phyloP scores from a whole-genome alignment of 1,140 invertebrate genomes.

The Drosophila kurseongensis region DNA sequence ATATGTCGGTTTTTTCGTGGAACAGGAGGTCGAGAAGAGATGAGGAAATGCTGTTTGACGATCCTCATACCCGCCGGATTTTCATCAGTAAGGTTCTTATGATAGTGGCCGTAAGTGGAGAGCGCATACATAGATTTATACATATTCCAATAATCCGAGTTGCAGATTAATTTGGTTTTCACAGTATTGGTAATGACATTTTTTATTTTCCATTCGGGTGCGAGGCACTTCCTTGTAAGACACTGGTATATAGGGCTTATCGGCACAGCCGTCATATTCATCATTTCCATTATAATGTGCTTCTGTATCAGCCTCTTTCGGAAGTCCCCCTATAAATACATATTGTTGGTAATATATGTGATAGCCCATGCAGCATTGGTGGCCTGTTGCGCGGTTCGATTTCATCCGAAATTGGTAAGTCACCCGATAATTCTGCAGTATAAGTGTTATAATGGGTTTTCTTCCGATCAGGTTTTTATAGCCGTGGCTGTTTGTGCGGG shows the following conservation, averaged over 20 bases:
- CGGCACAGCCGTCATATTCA: background rate
- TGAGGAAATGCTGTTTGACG: background rate
- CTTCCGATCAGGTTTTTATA: slow-evolving; percentile 5
- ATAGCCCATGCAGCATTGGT: background rate
- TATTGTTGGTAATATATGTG: slow-evolving; percentile 8
- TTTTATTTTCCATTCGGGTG: background rate
- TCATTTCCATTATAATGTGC: slow-evolving; percentile 4
- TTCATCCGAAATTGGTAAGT: slow-evolving; percentile 6
- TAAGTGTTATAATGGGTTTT: background rate
- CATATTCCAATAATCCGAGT: background rate
- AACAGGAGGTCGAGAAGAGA: background rate
- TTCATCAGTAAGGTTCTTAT: slow-evolving; percentile 15
- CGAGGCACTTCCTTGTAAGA: background rate
- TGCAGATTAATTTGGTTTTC: background rate
- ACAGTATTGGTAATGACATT: slow-evolving; percentile 1
- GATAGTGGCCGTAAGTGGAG: slow-evolving; percentile 17
- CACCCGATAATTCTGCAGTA: background rate
- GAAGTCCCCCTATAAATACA: background rate
- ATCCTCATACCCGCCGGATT: background rate
- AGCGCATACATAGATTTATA: background rate
- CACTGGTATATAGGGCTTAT: background rate
- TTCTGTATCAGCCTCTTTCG: background rate
- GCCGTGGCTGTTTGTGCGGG: slow-evolving; percentile 10
- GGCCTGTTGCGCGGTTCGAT: background rate
- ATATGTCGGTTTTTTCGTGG: background rate